Percentiles rank a stretch among this genome's conserved stretches.
phyloP scores from a whole-genome alignment of 2,888 invertebrate genomes.

The Nebria salina region DNA sequence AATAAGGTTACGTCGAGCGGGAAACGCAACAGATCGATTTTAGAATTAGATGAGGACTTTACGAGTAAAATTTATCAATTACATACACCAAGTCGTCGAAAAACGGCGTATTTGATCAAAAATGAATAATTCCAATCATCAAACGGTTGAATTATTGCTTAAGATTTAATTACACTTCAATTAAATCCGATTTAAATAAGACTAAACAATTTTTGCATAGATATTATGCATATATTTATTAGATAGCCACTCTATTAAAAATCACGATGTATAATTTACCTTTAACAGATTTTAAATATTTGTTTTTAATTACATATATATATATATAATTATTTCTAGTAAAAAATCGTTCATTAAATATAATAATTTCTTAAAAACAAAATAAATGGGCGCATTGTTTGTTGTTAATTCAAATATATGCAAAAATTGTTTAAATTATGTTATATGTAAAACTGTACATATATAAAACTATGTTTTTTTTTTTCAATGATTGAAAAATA shows the following conservation, averaged over 20 bases:
- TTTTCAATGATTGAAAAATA: too few species aligned
- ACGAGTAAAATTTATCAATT: slow-evolving; percentile 25
- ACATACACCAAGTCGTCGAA: slow-evolving; percentile 31
- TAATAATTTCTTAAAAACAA: too few species aligned
- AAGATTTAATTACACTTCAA: neutral
- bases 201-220: slow-evolving; percentile 4
- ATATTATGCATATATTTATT: neutral
- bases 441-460: too few species aligned
- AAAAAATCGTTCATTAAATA: too few species aligned
- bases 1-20: slow-evolving; percentile 54
- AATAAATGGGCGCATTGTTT: too few species aligned
- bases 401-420: too few species aligned
- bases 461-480: too few species aligned
- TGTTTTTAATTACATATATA: too few species aligned
- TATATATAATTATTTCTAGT: too few species aligned
- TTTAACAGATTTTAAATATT: too few species aligned
- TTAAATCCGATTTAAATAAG: neutral
- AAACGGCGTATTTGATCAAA: slow-evolving; percentile 36
- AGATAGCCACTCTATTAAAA: neutral
- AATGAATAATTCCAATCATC: slow-evolving; percentile 21
- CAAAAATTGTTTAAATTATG: too few species aligned
- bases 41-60: slow-evolving; percentile 34
- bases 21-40: slow-evolving; percentile 48
- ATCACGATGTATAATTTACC: too few species aligned
- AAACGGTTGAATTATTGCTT: slow-evolving; percentile 1